phyloP scores from a whole-genome alignment of 1,140 invertebrate genomes.

The Heliconius nattereri region DNA sequence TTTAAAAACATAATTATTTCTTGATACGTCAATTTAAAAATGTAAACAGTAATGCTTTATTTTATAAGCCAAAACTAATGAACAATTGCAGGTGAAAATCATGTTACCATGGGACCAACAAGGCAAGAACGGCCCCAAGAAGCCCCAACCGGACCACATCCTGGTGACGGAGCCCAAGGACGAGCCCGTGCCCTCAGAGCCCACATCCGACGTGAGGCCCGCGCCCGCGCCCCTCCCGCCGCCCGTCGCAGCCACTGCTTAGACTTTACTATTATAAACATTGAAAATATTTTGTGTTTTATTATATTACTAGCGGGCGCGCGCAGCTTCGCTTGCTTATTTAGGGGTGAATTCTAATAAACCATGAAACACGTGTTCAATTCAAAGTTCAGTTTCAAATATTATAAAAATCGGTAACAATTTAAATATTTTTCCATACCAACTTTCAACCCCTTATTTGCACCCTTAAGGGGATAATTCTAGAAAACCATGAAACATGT shows the following conservation, averaged over 20 bases:
- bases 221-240: constrained; percentile 68
- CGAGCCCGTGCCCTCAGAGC: constrained; percentile 84
- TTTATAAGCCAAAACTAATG: neutral
- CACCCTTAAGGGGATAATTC: too few relatives aligned
- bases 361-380: too few relatives aligned
- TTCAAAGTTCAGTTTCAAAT: too few relatives aligned
- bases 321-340: too few relatives aligned
- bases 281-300: constrained; percentile 5
- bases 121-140: constrained; percentile 98
- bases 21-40: too few relatives aligned
- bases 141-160: constrained; percentile 98
- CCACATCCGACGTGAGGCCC: constrained; percentile 84
- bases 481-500: too few relatives aligned
- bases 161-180: constrained; percentile 97
- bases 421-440: too few relatives aligned
- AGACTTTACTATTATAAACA: constrained; percentile 38
- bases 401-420: too few relatives aligned
- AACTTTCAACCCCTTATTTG: too few relatives aligned
- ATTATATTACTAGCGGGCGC: too few relatives aligned
- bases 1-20: too few relatives aligned
- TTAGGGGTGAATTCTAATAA: too few relatives aligned
- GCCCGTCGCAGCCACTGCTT: constrained; percentile 59
- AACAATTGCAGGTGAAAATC: constrained; percentile 91
- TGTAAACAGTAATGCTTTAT: neutral
- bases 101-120: constrained; percentile 99